Evolutionary conservation across 1,140 invertebrate species (phyloP), one percentile per base, ranked within the genome.

Genomic region (Pygmarrhopalites habei): DNA sequence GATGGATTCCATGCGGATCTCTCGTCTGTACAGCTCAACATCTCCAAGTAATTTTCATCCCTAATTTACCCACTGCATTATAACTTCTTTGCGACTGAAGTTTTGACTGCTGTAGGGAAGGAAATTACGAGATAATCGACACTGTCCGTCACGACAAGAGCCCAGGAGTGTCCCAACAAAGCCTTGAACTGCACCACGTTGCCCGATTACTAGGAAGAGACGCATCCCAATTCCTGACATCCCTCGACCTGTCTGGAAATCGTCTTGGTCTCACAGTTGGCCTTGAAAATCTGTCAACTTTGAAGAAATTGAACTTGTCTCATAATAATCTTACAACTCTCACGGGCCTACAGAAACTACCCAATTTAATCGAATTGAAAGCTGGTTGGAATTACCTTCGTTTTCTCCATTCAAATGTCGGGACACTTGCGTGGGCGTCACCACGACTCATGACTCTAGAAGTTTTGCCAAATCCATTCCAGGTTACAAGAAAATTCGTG

Each of bases 391-490:
- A 70, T 46, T 56, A 2, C 25, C 47, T 70, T 5, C 35, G 62
- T 30, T 65, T 66, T 55, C 29, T 70, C 0, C 62, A 65, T 25
- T 62, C 64, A 5, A 70, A 56, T 39, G 26, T 64, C 2, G 21
- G 17, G 5, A 62, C 65, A 10, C 19, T 70, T 0, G 28, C 61
- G 17, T 61, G 44, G 28, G 60, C 41, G 17, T 29, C 62, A 1
- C 62, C 62, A 10, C 25, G 52, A 12, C 28, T 70, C 0, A 46
- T 49, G 43, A 56, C 52, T 2, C 28, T 66, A 19, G 65, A 67
- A 43, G 59, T 70, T 26, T 44, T 70, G 5, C 68, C 68, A 2
- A 70, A 70, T 60, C 64, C 68, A 12, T 70, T 70, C 35, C 68
- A 69, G 58, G 62, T 64, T 58, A 15, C 30, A 5, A 60, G 25